Percentiles rank a stretch among this genome's conserved stretches.
phyloP scores from a whole-genome alignment of 2,888 invertebrate genomes.

The Cylloceria caligata region DNA sequence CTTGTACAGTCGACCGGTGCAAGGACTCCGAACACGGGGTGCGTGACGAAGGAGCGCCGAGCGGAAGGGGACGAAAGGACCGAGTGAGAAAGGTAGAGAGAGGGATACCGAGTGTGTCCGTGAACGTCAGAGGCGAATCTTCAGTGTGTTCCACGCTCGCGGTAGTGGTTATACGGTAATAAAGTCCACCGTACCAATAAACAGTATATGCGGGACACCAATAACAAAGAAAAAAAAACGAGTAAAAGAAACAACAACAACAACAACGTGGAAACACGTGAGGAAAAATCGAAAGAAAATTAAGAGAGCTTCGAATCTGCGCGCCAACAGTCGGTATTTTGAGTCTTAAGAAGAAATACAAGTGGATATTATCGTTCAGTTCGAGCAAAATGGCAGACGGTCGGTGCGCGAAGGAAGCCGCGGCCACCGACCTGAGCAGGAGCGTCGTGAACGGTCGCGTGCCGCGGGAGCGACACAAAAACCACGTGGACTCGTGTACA shows the following conservation, averaged over 20 bases:
- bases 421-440: constrained; percentile 86
- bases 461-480: constrained; percentile 78
- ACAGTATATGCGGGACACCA: not conserved
- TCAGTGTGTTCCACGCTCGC: constrained; percentile 52
- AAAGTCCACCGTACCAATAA: constrained; percentile 3
- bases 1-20: not conserved
- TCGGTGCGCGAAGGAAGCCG: constrained; percentile 88
- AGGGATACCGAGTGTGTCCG: constrained; percentile 60
- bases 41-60: constrained; percentile 46
- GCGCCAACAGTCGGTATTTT: not conserved
- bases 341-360: not conserved
- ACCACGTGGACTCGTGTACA: constrained; percentile 68
- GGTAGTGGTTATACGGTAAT: constrained; percentile 22
- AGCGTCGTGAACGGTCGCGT: constrained; percentile 73
- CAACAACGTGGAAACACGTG: not conserved
- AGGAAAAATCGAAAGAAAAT: constrained; percentile 3
- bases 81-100: constrained; percentile 57
- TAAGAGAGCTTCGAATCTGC: not conserved
- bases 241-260: not conserved
- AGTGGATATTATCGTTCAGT: constrained; percentile 2
- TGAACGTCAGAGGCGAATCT: constrained; percentile 68
- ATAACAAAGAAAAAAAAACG: not conserved
- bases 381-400: constrained; percentile 92
- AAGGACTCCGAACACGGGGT: not conserved
- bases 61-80: constrained; percentile 67